Percentiles rank a stretch among this genome's conserved stretches.
These are phyloP conservation scores for Drosophila nasuta DNA, from an alignment of 1,140 invertebrate species.

Conservation along the genomic window DNA sequence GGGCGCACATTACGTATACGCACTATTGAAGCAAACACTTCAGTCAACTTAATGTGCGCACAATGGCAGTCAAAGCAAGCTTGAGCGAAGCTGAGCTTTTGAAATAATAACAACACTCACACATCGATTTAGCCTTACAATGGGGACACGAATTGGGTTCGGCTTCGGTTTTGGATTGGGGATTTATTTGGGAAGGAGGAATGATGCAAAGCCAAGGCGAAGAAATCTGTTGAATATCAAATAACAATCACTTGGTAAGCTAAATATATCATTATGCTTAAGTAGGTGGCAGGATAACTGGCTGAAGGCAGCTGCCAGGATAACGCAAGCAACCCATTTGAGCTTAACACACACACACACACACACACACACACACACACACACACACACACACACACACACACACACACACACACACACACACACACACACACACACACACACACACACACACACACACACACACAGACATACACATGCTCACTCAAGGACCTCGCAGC, in stretches of 20 bases:
- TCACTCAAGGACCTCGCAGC: slow-evolving; percentile 3
- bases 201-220: slow-evolving; percentile 19
- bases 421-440: too few species aligned
- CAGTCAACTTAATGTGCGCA: slow-evolving; percentile 34
- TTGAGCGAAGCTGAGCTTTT: slow-evolving; percentile 48
- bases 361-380: too few species aligned
- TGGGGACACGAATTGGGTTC: slow-evolving; percentile 8
- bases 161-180: neutral
- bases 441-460: slow-evolving; percentile 45
- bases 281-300: slow-evolving; percentile 65
- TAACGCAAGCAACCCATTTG: slow-evolving; percentile 45
- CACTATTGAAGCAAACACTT: slow-evolving; percentile 47
- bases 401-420: too few species aligned
- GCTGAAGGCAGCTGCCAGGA: slow-evolving; percentile 47
- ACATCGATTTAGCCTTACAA: slow-evolving; percentile 66
- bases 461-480: slow-evolving; percentile 21
- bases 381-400: too few species aligned
- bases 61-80: slow-evolving; percentile 26
- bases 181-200: slow-evolving; percentile 9
- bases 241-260: slow-evolving; percentile 83
- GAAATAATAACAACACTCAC: slow-evolving; percentile 68
- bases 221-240: slow-evolving; percentile 83
- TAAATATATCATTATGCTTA: slow-evolving; percentile 84
- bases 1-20: slow-evolving; percentile 62
- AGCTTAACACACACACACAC: too few species aligned